These are phyloP conservation scores for Leucania comma DNA, from an alignment of 2,888 invertebrate genomes.

Conservation along the genomic window DNA sequence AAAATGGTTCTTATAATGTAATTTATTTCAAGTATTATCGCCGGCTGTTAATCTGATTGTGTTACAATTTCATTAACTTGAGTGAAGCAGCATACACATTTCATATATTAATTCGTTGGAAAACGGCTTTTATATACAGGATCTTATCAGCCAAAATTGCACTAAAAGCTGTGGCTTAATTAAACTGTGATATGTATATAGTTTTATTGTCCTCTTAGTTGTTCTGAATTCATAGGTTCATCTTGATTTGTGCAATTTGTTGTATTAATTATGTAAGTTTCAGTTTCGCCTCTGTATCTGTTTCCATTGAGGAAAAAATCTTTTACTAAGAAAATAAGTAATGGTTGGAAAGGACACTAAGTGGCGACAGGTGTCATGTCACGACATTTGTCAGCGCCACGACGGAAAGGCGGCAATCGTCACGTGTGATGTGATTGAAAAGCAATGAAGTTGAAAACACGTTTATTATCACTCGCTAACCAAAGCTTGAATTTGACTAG, in stretches of 20 bases:
- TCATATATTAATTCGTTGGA: constrained; percentile 48
- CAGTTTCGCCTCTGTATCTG: not conserved
- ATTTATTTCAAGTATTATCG: constrained; percentile 48
- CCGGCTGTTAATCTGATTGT: constrained; percentile 54
- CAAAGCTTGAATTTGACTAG: too few species aligned
- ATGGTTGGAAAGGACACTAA: constrained; percentile 18
- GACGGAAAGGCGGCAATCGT: constrained; percentile 9
- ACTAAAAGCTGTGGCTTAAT: constrained; percentile 50
- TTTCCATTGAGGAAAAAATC: not conserved
- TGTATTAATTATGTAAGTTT: constrained; percentile 1
- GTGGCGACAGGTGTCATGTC: constrained; percentile 41
- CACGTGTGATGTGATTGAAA: constrained; percentile 30
- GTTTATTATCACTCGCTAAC: constrained; percentile 10
- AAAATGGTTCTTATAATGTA: constrained; percentile 31
- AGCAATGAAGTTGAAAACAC: not conserved
- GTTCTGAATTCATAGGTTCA: constrained; percentile 30
- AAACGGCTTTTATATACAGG: constrained; percentile 54
- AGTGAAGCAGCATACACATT: constrained; percentile 54
- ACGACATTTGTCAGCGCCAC: constrained; percentile 28
- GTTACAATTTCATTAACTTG: constrained; percentile 61
- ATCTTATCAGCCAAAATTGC: constrained; percentile 54
- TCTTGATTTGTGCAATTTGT: constrained; percentile 32
- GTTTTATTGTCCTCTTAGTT: constrained; percentile 31
- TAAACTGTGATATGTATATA: constrained; percentile 46
- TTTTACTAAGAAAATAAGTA: not conserved